Base-by-base conservation (phyloP, 2,113 vertebrate species). In the Antennarius striatus region DNA sequence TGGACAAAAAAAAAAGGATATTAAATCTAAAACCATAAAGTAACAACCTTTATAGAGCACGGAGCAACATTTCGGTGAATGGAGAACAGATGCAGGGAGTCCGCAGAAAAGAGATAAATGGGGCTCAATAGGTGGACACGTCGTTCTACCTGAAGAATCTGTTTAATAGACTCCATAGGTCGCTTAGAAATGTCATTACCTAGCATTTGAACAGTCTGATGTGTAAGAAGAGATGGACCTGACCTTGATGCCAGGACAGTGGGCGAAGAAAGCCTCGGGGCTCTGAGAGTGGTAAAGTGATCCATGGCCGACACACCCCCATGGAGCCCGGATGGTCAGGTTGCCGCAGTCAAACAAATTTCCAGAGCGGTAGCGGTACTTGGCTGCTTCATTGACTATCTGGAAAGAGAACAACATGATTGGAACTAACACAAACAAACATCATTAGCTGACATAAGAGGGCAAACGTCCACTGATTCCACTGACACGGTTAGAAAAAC, bases 361-460 rank as follows among this genome's bases (percentile, higher is more conserved):
- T 15, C 96, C 98, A 9, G 97, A 98, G 13, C 97, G 95, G 72
- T 99, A 99, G 55, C 98, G 95, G 53, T 99, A 98, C 75, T 99
- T 99, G 59, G 98, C 98, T 29, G 98, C 98, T 92, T 99, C 98
- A 0, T 99, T 99, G 73, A 99, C 96, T 68, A 99, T 98, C 98
- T 99, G 84, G 28, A 71, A 82, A 78, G 46, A 83, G 6, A 59
- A 2, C 11, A 40, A 17, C 1, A 17, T 32, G 3, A 62, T 58
- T 58, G 8, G 22, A 5, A n/a, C 59, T 47, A 74, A 51, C 13
- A 13, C 8, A 47, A 58, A 6, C 0, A 15, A 51, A 66, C 4
- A 42, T 40, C 40, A 22, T 51, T 30, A 48, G 17, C 12, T 52
- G 39, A 63, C 5, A 22, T 3, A 45, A 17, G 4, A 43, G 11